Base-by-base conservation (phyloP, 2,113 vertebrate genomes). In the Ctenodactylus gundi region DNA sequence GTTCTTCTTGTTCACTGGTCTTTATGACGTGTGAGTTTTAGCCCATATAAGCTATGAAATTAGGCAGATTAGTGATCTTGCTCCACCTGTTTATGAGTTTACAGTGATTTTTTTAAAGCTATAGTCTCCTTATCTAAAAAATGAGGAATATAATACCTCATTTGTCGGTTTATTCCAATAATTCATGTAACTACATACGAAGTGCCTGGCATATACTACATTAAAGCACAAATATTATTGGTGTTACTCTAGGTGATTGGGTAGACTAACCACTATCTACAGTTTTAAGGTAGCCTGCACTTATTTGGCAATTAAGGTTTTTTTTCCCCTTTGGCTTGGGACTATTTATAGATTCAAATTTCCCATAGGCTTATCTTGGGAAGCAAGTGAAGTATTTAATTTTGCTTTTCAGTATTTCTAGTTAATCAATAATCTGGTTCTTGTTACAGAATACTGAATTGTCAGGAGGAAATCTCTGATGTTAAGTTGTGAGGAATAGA, bases 401-500 rank as follows among this genome's bases (percentile, higher is more conserved):
- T 94, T 70, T 62, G 51, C 62, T 73, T 95, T 83, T n/a, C 78
- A 82, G 17, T 12, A 49, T 82, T 68, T 91, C 49, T n/a, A 93
- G 49, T 12, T 23, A 58, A 18, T 44, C 5, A 65, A 17, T 58
- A 62, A 55, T 70, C n/a, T 80, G 39, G 29, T 72, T 91, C 49
- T 67, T 34, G 3, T 49, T 21, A 4, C 2, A 92, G 72, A 94
- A 77, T 46, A 17, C 36, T 93, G 73, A 17, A 60, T 46, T n/a
- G 17, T 87, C 49, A 65, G 25, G 57, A 94, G 34, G 21, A 65
- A 93, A 84, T 46, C 41, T 93, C 81, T 44, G 51, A 27, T 7
- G 34, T 73, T 25, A 27, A 4, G 5, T 12, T 77, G 31, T 77
- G 77, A 83, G 34, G 41, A 91, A 21, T 4, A 60, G 58, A 51